Base-by-base conservation (phyloP, 2,113 vertebrate species). In the Corythornis cristatus region DNA sequence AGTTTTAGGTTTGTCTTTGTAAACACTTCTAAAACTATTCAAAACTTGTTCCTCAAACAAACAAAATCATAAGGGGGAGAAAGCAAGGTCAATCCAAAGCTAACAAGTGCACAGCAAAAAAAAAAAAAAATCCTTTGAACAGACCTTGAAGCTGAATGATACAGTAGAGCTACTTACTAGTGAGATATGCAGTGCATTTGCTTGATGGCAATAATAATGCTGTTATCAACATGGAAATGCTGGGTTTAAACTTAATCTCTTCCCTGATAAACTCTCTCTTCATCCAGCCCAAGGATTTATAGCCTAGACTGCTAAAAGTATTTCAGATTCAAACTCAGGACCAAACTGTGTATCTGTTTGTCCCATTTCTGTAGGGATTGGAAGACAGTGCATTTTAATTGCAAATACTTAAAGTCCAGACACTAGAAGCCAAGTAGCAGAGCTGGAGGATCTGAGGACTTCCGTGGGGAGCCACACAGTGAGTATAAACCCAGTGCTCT, bases 201-300 rank as follows among this genome's bases (percentile, higher is more conserved):
- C 72, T 94, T 93, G 89, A 89, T 83, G 65, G 65, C 87, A 89
- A 78, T 89, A 95, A 83, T 75, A 96, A 93, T 83, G 64, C 78
- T 35, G 53, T 80, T 89, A 94, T 96, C 91, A 86, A 77, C 26
- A 26, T 26, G 43, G 84, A 94, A 93, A 83, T 0, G 9, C 28
- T 74, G 57, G 60, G 46, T 88, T 96, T 95, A 93, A 93, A 77
- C 65, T 50, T 96, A 96, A 96, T 94, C 93, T 93, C 72, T 83
- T 93, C 75, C 37, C 80, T 94, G 95, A 96, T 92, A 95, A 92
- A 88, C 61, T 84, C 86, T 84, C 48, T 18, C 31, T 89, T 93
- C 78, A 73, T 68, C 56, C 74, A 79, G 46, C 51, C 50, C 33
- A 71, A 70, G 87, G 81, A 90, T 86, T 96, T 93, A 89, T 15